Percentiles rank a stretch among this genome's conserved stretches.
Evolutionary conservation across 2,888 invertebrate genomes (phyloP).

Genomic region (Ptilodon capucinus): DNA sequence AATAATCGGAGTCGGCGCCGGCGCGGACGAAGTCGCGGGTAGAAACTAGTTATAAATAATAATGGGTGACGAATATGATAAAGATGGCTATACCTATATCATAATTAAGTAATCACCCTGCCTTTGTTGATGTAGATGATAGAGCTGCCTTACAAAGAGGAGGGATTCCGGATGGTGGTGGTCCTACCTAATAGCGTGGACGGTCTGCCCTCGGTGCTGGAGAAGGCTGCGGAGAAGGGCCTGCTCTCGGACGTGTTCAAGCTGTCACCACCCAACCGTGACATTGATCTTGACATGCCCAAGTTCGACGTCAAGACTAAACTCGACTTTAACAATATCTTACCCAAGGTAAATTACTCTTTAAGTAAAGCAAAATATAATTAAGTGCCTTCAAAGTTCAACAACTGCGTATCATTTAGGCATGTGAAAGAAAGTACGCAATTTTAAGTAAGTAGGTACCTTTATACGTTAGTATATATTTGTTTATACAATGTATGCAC

Average conservation of each 20-base stretch:
- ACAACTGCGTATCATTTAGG: not conserved
- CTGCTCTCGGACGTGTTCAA: conserved; percentile 46
- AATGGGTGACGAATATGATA: too few relatives aligned
- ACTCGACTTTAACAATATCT: conserved; percentile 44
- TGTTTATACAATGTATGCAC: too few relatives aligned
- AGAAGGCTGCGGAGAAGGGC: conserved; percentile 45
- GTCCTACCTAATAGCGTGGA: conserved; percentile 51
- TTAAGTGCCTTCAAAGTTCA: not conserved
- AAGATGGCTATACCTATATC: too few relatives aligned
- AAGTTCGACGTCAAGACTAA: conserved; percentile 53
- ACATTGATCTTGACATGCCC: conserved; percentile 46
- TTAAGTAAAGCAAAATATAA: not conserved
- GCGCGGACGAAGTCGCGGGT: too few relatives aligned
- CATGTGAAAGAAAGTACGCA: too few relatives aligned
- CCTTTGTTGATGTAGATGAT: too few relatives aligned
- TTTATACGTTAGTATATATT: too few relatives aligned
- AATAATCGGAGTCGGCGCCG: too few relatives aligned
- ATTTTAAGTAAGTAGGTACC: too few relatives aligned
- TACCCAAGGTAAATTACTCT: conserved; percentile 45
- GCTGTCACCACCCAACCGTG: conserved; percentile 30
- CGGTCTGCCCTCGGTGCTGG: conserved; percentile 46
- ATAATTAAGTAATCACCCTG: too few relatives aligned
- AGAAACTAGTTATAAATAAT: too few relatives aligned
- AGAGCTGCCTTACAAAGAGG: conserved; percentile 57
- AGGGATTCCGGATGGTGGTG: conserved; percentile 55